Base-by-base conservation (phyloP, 2,888 invertebrate species). In the Erynnis tages region DNA sequence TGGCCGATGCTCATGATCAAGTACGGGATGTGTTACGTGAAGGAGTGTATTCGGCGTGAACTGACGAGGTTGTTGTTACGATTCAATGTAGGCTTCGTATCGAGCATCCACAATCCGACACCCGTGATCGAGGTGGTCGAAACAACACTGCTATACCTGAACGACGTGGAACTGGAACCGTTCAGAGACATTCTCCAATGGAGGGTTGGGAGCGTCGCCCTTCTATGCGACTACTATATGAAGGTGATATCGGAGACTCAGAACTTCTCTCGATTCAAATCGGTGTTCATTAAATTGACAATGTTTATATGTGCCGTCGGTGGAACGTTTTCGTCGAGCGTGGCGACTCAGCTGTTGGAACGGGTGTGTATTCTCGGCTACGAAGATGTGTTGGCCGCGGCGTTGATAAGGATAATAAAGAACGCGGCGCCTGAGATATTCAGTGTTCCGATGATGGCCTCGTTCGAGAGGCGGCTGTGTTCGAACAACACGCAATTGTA, bases 231-330 rank as follows among this genome's bases (percentile, higher is more conserved):
- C 14, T 57, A 65, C 0, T 76, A 80, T 2, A 70, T 88, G 65
- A 53, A 66, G 11, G 61, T 67, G 0, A 72, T 88, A 50, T 79
- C 82, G 0, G 59, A 69, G 4, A 78, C 85, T 1, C 82, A 78
- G 41, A 88, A 89, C 60, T 87, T 89, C 59, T 70, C 78, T 0
- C 69, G 83, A 4, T 89, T 87, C 60, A 82, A 77, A 57, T 23
- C 25, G 0, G 73, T 82, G 16, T 87, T 86, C 56, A 58, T 78
- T 3, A 77, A 71, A 47, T 60, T 88, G 5, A 73, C 76, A 0
- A 53, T 68, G 5, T 79, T 79, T 34, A 73, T 85, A 55, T 67
- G 68, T 1, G 21, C 56, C 0, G 63, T 65, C 13, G 61, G 58
- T 1, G 62, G 72, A 40, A 59, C 53, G 1, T 76, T 87, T 8